Evolutionary conservation across 1,140 invertebrate genomes (phyloP).

Genomic region (Drosophila athabasca): DNA sequence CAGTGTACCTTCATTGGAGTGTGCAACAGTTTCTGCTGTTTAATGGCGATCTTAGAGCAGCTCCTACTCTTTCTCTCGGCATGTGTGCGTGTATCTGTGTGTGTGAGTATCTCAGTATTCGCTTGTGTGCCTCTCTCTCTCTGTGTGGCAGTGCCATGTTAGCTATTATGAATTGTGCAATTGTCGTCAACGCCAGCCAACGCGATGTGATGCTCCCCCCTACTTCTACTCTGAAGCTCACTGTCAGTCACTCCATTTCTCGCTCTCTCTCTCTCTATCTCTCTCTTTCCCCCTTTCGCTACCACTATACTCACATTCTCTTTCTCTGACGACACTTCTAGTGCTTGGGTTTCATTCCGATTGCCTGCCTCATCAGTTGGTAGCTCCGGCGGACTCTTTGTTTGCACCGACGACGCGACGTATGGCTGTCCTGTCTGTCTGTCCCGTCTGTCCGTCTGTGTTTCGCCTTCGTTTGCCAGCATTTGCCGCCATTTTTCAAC

Average conservation of each 20-base stretch:
- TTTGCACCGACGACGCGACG: constrained; percentile 58
- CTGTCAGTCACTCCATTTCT: constrained; percentile 9
- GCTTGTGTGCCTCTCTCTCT: too few species aligned
- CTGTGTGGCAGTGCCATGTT: constrained; percentile 54
- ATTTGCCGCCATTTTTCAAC: constrained; percentile 68
- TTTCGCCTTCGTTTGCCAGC: constrained; percentile 53
- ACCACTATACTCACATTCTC: not conserved
- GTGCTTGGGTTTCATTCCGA: constrained; percentile 56
- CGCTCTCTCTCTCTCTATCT: constrained; percentile 6
- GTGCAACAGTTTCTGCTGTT: constrained; percentile 60
- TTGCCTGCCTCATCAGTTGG: constrained; percentile 57
- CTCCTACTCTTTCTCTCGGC: constrained; percentile 26
- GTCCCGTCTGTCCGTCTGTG: constrained; percentile 67
- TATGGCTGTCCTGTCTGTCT: constrained; percentile 48
- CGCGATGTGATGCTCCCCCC: constrained; percentile 1
- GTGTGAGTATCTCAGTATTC: too few species aligned
- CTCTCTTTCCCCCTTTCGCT: not conserved
- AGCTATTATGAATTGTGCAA: constrained; percentile 81
- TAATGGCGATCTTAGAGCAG: constrained; percentile 42
- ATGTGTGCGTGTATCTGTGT: constrained; percentile 17
- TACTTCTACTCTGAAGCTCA: constrained; percentile 25
- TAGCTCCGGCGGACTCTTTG: constrained; percentile 43
- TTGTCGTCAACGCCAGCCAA: constrained; percentile 72
- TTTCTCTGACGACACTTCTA: constrained; percentile 27
- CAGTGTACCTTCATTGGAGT: constrained; percentile 18